phyloP scores from a whole-genome alignment of 2,797 vertebrate species.

The Mallotus villosus region DNA sequence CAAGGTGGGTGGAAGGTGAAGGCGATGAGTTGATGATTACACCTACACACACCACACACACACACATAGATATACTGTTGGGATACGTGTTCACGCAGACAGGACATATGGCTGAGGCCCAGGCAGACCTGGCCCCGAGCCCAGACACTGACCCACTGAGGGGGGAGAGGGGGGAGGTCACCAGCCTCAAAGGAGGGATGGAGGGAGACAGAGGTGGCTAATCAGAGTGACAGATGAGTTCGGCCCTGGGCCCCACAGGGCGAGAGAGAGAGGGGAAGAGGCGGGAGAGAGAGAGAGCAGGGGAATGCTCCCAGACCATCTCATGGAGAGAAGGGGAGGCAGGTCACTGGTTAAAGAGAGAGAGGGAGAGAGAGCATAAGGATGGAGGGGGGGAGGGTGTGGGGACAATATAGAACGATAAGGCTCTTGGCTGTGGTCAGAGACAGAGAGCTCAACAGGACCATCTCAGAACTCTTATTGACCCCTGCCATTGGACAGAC shows the following conservation, averaged over 20 bases:
- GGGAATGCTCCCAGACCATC: background rate
- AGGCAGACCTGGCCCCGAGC: conserved; percentile 46
- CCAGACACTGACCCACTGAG: conserved; percentile 52
- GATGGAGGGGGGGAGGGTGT: background rate
- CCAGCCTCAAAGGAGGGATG: conserved; percentile 35
- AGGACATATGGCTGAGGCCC: conserved; percentile 25
- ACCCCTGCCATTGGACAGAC: no score
- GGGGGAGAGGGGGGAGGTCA: conserved; percentile 54
- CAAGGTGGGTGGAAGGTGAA: conserved; percentile 46
- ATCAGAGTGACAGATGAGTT: conserved; percentile 67
- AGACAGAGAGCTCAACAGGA: no score
- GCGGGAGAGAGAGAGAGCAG: background rate
- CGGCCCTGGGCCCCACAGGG: conserved; percentile 31
- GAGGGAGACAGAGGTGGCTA: conserved; percentile 44
- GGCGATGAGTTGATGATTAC: background rate
- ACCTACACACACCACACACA: background rate
- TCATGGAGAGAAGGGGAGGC: background rate
- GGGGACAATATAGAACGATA: no score
- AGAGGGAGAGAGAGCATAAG: background rate
- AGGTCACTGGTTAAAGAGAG: background rate
- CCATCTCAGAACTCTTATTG: no score
- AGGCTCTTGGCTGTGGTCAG: no score
- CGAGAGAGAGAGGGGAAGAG: background rate
- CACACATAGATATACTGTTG: conserved; percentile 13
- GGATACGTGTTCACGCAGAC: background rate